A percentile compares a stretch with the other conserved stretches of the same genome.
These are phyloP conservation scores for Catagonus wagneri DNA, from an alignment of 2,113 vertebrate species.

Conservation along the genomic window DNA sequence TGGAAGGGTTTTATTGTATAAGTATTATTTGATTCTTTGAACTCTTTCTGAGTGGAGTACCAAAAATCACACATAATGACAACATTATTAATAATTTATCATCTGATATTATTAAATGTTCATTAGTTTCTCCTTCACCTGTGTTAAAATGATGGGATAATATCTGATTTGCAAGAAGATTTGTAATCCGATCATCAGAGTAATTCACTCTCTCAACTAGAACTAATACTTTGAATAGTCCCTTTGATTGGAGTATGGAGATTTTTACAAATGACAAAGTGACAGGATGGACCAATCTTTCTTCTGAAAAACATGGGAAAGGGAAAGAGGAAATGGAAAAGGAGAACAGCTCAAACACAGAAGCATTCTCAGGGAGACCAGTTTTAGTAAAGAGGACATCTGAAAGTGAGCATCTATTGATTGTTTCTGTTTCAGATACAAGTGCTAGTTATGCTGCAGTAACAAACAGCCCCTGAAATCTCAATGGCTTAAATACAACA, in stretches of 20 bases:
- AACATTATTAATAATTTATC: neutral
- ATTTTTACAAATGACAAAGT: neutral
- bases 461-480: neutral
- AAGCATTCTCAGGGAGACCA: neutral
- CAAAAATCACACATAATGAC: neutral
- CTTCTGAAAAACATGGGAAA: neutral
- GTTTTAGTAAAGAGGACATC: neutral
- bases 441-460: neutral
- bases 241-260: neutral
- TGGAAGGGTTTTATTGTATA: neutral
- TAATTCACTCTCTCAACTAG: neutral
- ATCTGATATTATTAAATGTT: neutral
- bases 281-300: neutral
- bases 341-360: neutral
- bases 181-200: neutral
- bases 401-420: neutral
- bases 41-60: neutral
- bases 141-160: neutral
- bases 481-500: neutral
- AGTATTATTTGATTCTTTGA: neutral
- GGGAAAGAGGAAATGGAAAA: neutral
- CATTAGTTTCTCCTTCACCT: neutral
- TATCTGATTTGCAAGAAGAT: neutral
- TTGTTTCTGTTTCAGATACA: neutral
- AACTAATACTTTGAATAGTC: neutral